Evolutionary conservation across 2,113 vertebrate genomes (phyloP), one percentile per base, ranked within the genome.

Genomic region (Ondatra zibethicus): DNA sequence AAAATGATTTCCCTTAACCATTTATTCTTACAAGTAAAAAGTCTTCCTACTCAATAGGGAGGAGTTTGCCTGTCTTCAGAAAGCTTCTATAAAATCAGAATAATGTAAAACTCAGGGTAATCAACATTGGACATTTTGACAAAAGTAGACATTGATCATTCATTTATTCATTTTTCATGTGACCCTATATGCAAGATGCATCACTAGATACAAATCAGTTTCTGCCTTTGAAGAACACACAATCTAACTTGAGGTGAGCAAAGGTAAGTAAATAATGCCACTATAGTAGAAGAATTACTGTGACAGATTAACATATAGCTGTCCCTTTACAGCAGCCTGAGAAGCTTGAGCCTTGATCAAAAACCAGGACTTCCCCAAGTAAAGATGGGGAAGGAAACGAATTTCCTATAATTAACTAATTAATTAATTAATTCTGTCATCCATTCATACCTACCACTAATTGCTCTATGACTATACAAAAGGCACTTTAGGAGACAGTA

Each of bases 11-110:
- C 36, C n/a, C 90, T 7, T 85, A 89, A n/a, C 39, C 21, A 78
- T 75, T 76, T 88, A 87, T 33, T 93, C 21, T 81, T 73, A 92
- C 42, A 72, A 96, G 63, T 19, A 73, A 25, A 96, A 92, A 90
- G 31, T 4, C 47, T 92, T 89, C 55, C 23, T 68, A 68, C 33
- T 76, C 73, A 94, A 90, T 23, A 75, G 80, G 16, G 86, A 92
- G 36, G 61, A 36, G 23, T 25, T 68, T 86, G 25, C 33, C 52
- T 50, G 4, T 65, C 55, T 95, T 76, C 66, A 76, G 11, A 36
- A 52, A 50, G 42, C 77, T 89, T 95, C 31, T 58, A 5, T 82
- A 65, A 13, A 96, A 80, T 94, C 55, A 68, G 16, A 89, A 96
- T 89, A 50, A 86, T 80, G 65, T 86, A 85, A 80, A 85, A 11